These are phyloP conservation scores for Tyto alba DNA, from an alignment of 2,113 vertebrate species.

Conservation along the genomic window DNA sequence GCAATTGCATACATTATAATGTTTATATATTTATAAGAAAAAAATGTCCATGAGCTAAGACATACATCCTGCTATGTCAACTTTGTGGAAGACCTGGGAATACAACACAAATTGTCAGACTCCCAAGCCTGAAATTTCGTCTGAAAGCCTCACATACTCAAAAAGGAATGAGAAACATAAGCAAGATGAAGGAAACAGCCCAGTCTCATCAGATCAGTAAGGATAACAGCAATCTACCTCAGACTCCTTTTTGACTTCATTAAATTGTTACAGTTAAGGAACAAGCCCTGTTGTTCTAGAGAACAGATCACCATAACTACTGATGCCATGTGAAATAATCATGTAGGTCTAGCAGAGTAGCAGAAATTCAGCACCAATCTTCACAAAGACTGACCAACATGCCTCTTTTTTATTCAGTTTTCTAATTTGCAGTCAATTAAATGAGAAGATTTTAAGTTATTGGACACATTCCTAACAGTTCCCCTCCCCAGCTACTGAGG, in stretches of 20 bases:
- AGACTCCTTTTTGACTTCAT: background rate
- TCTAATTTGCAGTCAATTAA: background rate
- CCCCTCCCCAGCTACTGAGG: accelerated
- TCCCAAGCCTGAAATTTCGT: background rate
- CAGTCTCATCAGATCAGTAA: background rate
- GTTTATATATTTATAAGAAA: background rate
- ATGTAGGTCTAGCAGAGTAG: background rate
- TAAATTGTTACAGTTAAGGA: background rate
- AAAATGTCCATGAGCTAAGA: background rate
- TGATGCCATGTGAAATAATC: background rate
- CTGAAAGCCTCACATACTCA: background rate
- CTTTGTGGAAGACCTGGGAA: background rate
- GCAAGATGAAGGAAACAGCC: background rate
- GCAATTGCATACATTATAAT: background rate
- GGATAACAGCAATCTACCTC: background rate
- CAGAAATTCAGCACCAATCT: background rate
- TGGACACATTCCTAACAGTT: background rate
- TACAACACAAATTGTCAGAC: background rate
- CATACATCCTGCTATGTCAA: background rate
- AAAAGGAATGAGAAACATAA: background rate
- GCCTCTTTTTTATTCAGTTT: background rate
- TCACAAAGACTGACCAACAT: background rate
- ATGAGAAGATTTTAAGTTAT: background rate
- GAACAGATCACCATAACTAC: background rate
- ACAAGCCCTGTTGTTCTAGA: background rate